Evolutionary conservation across 2,888 invertebrate species (phyloP).

Genomic region (Catocala fraxini): DNA sequence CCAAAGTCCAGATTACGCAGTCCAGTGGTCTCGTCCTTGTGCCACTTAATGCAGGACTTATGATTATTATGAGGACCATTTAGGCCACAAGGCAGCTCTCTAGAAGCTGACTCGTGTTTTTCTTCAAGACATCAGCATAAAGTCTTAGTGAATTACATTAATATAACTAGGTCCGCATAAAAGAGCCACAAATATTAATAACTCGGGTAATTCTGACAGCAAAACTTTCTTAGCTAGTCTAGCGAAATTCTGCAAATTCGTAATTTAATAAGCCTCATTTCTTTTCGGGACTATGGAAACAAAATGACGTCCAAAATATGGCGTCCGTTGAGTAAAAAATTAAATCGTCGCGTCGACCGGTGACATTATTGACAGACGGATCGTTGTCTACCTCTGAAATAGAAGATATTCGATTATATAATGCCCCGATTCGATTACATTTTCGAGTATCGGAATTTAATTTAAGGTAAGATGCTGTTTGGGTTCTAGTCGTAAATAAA

Average conservation of each 20-base stretch:
- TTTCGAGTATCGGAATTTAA: background rate
- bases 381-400: background rate
- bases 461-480: slow-evolving; percentile 17
- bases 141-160: slow-evolving; percentile 1
- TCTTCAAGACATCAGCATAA: background rate
- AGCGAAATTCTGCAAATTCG: slow-evolving; percentile 19
- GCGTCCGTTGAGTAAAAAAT: slow-evolving; percentile 16
- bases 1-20: no score
- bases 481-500: slow-evolving; percentile 1
- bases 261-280: slow-evolving; percentile 27
- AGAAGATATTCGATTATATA: background rate
- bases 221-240: slow-evolving; percentile 10
- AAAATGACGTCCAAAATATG: slow-evolving; percentile 10
- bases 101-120: background rate
- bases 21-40: no score
- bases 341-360: slow-evolving; percentile 1
- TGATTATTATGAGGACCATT: background rate
- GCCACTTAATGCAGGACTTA: no score
- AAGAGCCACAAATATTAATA: slow-evolving; percentile 10
- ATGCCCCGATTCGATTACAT: background rate
- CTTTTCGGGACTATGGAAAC: slow-evolving; percentile 23
- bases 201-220: background rate
- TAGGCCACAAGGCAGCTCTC: background rate
- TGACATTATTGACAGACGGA: background rate
- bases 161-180: slow-evolving; percentile 5